Evolutionary conservation across 92 coral and sea anemone species (phyloP).

Genomic region (Zoanthus sociatus): DNA sequence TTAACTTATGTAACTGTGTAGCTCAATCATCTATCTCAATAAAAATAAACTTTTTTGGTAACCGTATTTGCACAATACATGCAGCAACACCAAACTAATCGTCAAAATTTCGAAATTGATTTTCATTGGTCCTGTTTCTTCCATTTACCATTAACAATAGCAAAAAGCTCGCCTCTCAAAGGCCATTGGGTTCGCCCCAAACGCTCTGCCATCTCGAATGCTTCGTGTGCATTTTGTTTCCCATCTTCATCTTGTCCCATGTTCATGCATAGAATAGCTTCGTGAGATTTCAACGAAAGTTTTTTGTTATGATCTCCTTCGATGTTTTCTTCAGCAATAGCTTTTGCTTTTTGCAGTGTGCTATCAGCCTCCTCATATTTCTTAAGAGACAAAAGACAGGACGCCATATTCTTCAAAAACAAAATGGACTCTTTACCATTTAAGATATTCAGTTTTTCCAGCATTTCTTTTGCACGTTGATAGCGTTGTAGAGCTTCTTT

Average conservation of each 20-base stretch:
- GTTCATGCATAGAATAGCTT: conserved; percentile 23
- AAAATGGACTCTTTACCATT: conserved; percentile 44
- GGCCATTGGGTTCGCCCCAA: background rate
- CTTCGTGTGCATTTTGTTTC: conserved; percentile 4
- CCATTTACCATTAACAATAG: background rate
- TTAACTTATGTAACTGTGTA: too few relatives aligned
- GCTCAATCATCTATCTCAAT: too few relatives aligned
- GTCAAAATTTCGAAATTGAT: too few relatives aligned
- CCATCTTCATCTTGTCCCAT: background rate
- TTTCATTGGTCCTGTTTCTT: background rate
- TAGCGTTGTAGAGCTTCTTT: conserved; percentile 1
- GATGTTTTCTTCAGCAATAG: conserved; percentile 31
- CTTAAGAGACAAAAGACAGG: conserved; percentile 6
- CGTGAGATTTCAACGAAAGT: conserved; percentile 24
- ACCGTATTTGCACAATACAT: too few relatives aligned
- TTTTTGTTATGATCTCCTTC: conserved; percentile 46
- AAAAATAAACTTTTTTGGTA: too few relatives aligned
- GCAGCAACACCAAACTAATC: too few relatives aligned
- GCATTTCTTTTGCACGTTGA: conserved; percentile 9
- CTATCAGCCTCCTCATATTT: conserved; percentile 33
- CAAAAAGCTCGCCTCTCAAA: background rate
- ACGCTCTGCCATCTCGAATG: conserved; percentile 22
- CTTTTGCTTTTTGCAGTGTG: background rate
- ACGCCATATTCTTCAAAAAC: conserved; percentile 45
- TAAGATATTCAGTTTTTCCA: background rate